Conservation (phyloP, 2,113 vertebrate genomes). For the Mormyrus lacerda region DNA sequence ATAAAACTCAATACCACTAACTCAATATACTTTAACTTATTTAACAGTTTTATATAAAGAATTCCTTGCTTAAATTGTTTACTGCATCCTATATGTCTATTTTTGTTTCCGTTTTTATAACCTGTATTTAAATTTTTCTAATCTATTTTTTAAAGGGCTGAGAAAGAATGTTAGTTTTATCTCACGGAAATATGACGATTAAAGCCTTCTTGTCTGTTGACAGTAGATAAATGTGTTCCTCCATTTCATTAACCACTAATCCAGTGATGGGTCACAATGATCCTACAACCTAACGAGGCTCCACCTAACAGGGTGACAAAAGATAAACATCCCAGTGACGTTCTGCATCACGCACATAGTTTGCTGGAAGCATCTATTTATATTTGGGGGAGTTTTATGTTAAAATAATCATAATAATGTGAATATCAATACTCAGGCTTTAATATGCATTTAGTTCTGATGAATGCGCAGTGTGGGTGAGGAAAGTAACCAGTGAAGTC, state of each 20-base stretch:
- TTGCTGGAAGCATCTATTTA: background rate
- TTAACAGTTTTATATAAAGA: background rate
- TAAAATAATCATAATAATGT: background rate
- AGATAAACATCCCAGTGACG: background rate
- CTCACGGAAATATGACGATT: background rate
- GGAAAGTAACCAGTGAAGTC: background rate
- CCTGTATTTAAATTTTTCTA: background rate
- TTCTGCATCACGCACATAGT: background rate
- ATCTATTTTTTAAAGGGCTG: background rate
- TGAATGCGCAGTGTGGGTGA: background rate
- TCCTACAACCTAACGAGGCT: background rate
- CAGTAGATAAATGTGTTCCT: background rate
- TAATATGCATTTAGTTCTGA: background rate
- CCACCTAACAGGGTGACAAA: background rate
- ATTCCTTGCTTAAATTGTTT: background rate
- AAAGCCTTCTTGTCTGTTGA: background rate
- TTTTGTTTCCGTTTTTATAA: background rate
- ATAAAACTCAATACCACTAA: background rate
- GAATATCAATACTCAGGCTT: background rate
- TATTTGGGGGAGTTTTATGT: background rate
- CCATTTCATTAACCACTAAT: background rate
- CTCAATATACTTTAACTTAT: background rate
- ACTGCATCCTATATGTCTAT: background rate
- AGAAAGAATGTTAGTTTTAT: background rate
- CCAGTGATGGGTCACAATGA: background rate